These are phyloP conservation scores for Alectoris magna DNA, from an alignment of 2,797 vertebrate species.

Conservation along the genomic window DNA sequence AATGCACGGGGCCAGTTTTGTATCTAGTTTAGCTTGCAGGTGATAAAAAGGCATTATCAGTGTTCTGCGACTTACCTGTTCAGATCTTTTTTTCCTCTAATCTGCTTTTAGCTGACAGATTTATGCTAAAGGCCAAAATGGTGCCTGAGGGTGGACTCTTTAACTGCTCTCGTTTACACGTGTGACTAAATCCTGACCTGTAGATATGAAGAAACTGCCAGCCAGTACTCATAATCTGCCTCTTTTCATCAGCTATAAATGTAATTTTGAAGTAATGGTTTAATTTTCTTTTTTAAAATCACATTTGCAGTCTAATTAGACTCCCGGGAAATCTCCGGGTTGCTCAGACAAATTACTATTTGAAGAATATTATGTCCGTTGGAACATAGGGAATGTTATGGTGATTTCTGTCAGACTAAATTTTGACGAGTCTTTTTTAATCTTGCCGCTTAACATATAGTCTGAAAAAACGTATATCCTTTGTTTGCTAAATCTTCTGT, in stretches of 20 bases:
- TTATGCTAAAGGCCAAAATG: not conserved
- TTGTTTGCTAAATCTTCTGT: conserved; percentile 3
- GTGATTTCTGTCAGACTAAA: conserved; percentile 3
- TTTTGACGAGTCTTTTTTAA: conserved; percentile 43
- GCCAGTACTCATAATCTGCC: not conserved
- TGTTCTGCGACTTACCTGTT: not conserved
- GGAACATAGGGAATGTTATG: not conserved
- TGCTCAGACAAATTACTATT: not conserved
- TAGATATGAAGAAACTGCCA: not conserved
- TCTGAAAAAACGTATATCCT: conserved; percentile 21
- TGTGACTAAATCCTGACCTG: not conserved
- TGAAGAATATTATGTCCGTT: not conserved
- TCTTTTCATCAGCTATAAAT: not conserved
- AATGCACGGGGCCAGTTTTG: not conserved
- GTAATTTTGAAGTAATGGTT: conserved; percentile 9
- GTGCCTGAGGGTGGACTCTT: not conserved
- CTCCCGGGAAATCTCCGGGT: not conserved
- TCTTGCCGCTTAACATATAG: not conserved
- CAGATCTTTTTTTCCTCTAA: not conserved
- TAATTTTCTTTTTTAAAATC: conserved; percentile 4
- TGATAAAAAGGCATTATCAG: not conserved
- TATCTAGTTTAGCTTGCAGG: not conserved
- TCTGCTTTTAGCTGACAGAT: not conserved
- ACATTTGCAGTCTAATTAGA: conserved; percentile 11
- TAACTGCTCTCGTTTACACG: not conserved